Evolutionary conservation across 2,113 vertebrate species (phyloP), one percentile per base, ranked within the genome.

Genomic region (Suncus etruscus): DNA sequence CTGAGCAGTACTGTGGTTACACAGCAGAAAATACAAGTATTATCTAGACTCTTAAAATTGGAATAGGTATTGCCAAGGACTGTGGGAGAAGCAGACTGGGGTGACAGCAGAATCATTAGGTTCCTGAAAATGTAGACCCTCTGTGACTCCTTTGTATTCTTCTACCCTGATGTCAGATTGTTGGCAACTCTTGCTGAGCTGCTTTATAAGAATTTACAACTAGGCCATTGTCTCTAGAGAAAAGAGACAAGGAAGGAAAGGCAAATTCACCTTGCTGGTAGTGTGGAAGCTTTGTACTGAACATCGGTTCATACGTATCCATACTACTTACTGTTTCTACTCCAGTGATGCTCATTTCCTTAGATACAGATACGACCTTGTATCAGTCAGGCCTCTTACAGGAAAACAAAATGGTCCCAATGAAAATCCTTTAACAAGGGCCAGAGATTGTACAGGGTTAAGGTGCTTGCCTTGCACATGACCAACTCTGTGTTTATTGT

Each of bases 111-210:
- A 95, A 83, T 93, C 77, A 9, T 78, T 92, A 65, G 92, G 92
- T 91, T 96, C 93, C 86, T 94, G 94, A 92, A 91, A 93, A 85
- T 14, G 72, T 89, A 7, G 39, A 58, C 51, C 81, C 86, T 87
- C 92, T 89, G 87, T 93, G 91, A 83, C 68, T 20, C 89, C 89
- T 94, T 89, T 92, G 95, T 96, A 69, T 93, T 93, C 86, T 93
- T 94, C 94, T 92, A 81, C 31, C 81, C 81, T 92, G 90, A 84
- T 89, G 94, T 95, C 95, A 89, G 86, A 70, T 50, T 80, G 80
- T 90, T 93, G 95, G 92, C 93, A 95, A 90, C 92, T 95, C 78
- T 66, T 31, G 0, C 70, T 3, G 39, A 83, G 77, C 74, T 70
- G 89, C 90, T 82, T 54, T 75, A 4, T 72, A 48, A 91, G 92